These are phyloP conservation scores for Myxocyprinus asiaticus DNA, from an alignment of 2,113 vertebrate genomes.

Conservation along the genomic window DNA sequence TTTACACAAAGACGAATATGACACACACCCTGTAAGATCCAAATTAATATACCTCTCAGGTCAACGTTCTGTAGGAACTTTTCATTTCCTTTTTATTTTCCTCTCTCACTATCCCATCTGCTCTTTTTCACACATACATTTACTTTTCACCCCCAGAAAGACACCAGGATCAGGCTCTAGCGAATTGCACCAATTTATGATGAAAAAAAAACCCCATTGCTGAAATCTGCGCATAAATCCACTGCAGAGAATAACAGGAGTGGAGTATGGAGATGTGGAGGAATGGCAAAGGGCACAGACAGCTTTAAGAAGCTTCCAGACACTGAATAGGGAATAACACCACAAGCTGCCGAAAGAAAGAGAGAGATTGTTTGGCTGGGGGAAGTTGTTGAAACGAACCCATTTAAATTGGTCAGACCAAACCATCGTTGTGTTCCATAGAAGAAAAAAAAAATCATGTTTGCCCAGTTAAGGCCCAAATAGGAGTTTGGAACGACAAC, in stretches of 20 bases:
- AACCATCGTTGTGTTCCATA: no score
- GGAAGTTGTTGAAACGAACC: not conserved
- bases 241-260: constrained; percentile 31
- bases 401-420: no score
- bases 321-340: constrained; percentile 38
- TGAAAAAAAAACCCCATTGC: constrained; percentile 57
- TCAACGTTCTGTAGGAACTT: constrained; percentile 42
- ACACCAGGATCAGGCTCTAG: constrained; percentile 51
- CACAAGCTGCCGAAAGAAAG: constrained; percentile 68
- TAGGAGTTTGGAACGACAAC: no score
- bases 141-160: constrained; percentile 67
- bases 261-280: constrained; percentile 38
- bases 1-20: not conserved
- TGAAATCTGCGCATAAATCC: constrained; percentile 51
- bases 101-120: constrained; percentile 79
- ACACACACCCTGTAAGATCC: not conserved
- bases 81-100: constrained; percentile 44
- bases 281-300: constrained; percentile 54
- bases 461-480: no score
- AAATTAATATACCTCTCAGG: constrained; percentile 45
- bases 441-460: no score
- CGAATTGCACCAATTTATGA: constrained; percentile 47
- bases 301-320: constrained; percentile 49
- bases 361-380: not conserved
- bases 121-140: constrained; percentile 77